phyloP scores from a whole-genome alignment of 2,113 vertebrate genomes.

The Neofelis nebulosa region DNA sequence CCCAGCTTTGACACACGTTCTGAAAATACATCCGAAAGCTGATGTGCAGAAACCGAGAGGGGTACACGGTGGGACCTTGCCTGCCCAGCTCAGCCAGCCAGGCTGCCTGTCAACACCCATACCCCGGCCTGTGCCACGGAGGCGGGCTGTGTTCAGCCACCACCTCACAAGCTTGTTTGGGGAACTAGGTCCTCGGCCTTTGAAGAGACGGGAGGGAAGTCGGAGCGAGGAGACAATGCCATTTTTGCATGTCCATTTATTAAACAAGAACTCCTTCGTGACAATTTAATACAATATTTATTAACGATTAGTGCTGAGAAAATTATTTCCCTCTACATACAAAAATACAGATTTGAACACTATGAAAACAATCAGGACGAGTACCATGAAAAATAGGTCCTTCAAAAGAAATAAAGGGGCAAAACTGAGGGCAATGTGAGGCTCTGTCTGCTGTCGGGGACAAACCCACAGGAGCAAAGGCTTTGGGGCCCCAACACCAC shows the following conservation, averaged over 20 bases:
- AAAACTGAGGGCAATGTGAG: conserved; percentile 14
- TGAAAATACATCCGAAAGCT: rapidly evolving
- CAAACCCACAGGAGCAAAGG: conserved; percentile 60
- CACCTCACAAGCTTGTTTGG: background rate
- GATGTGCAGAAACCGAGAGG: background rate
- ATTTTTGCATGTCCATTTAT: conserved; percentile 83
- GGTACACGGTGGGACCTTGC: background rate
- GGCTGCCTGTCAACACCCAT: background rate
- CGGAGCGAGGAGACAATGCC: background rate
- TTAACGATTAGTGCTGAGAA: conserved; percentile 85
- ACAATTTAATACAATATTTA: conserved; percentile 84
- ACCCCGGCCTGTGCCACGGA: rapidly evolving
- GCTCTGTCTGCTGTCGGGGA: conserved; percentile 57
- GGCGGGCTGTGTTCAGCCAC: background rate
- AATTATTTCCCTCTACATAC: conserved; percentile 87
- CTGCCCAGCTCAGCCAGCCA: background rate
- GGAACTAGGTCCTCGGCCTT: background rate
- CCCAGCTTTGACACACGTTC: background rate
- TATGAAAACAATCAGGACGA: conserved; percentile 85
- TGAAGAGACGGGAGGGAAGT: background rate
- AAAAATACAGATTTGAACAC: conserved; percentile 89
- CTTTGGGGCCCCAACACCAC: conserved; percentile 31
- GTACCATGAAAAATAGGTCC: conserved; percentile 83
- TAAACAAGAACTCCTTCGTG: conserved; percentile 87
- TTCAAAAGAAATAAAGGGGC: conserved; percentile 67